A percentile compares a stretch with the other conserved stretches of the same genome.
phyloP scores from a whole-genome alignment of 2,113 vertebrate species.

The Lipophrys pholis region DNA sequence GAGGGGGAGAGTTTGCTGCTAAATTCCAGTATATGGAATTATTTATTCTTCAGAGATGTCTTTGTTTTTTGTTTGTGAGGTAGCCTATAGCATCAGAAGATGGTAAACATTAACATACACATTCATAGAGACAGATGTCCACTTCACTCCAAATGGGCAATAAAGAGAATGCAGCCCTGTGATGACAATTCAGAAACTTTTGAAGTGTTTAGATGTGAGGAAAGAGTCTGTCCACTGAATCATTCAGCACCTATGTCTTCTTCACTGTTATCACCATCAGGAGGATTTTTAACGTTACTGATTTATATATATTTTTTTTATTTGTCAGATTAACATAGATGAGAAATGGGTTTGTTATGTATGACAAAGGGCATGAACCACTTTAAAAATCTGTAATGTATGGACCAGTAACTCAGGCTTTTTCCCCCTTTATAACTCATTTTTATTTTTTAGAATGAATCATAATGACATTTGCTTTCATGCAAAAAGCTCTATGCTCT shows the following conservation, averaged over 20 bases:
- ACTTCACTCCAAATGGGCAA: background rate
- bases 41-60: background rate
- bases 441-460: too few species aligned
- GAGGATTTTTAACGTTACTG: too few species aligned
- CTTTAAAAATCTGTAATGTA: conserved; percentile 12
- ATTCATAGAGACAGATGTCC: background rate
- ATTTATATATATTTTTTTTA: too few species aligned
- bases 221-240: background rate
- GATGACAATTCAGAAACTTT: background rate
- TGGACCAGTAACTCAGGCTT: background rate
- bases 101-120: background rate
- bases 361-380: conserved; percentile 42
- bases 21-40: background rate
- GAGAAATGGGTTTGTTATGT: background rate
- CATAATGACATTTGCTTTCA: background rate
- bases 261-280: background rate
- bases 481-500: background rate
- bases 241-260: background rate
- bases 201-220: background rate
- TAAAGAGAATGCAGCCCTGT: background rate
- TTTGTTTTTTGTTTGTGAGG: background rate
- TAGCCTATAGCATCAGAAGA: background rate
- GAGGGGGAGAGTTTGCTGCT: background rate
- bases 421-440: too few species aligned
- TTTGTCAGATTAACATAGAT: background rate